phyloP scores from a whole-genome alignment of 2,888 invertebrate species.

The Drosophila lacicola region DNA sequence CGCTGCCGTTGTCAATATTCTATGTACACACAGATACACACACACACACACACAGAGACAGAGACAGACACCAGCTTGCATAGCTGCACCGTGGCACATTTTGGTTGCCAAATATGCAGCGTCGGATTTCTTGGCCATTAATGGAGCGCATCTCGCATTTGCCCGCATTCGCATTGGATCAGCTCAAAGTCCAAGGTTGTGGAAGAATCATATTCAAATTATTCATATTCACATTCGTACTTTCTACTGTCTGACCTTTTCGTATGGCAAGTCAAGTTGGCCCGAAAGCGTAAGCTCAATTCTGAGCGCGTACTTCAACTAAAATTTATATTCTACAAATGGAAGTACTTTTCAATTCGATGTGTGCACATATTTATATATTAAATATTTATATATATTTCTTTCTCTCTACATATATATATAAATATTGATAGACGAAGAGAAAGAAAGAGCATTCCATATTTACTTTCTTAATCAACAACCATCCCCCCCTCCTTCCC shows the following conservation, averaged over 20 bases:
- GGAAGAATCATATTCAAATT: constrained; percentile 18
- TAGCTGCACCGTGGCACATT: constrained; percentile 16
- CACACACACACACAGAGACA: background rate
- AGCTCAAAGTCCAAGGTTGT: constrained; percentile 51
- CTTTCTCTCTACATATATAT: no score
- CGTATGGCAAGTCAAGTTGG: background rate
- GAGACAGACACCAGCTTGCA: background rate
- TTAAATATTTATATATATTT: no score
- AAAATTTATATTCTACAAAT: no score
- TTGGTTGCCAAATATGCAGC: constrained; percentile 18
- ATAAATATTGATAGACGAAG: no score
- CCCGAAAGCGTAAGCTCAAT: no score
- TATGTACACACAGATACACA: constrained; percentile 12
- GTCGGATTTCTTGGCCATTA: constrained; percentile 35
- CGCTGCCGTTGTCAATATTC: constrained; percentile 25
- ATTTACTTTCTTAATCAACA: no score
- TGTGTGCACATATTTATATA: no score
- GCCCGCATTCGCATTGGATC: constrained; percentile 18
- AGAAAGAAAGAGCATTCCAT: no score
- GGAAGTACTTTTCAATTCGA: no score
- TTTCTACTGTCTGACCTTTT: constrained; percentile 13
- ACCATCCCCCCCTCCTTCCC: no score
- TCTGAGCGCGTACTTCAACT: no score
- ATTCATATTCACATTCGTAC: background rate
- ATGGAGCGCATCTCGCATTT: constrained; percentile 37